These are phyloP conservation scores for Pseudomugil tenellus DNA, from an alignment of 2,797 vertebrate species.

Conservation along the genomic window DNA sequence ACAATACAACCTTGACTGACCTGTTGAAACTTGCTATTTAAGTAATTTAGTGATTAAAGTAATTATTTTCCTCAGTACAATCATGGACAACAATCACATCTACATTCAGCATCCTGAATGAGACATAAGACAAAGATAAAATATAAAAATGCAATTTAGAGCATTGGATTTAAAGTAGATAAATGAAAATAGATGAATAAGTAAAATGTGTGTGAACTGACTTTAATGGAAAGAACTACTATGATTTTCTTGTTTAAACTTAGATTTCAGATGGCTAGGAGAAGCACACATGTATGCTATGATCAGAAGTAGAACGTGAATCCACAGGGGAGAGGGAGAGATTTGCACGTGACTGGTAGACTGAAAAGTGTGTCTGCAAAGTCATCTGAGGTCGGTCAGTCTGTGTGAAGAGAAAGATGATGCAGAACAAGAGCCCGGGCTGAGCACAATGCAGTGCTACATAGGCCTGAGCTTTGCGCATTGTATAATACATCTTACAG, in stretches of 20 bases:
- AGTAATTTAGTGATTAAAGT: too few species aligned
- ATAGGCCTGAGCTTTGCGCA: constrained; percentile 24
- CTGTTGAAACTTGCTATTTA: too few species aligned
- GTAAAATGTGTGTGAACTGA: constrained; percentile 16
- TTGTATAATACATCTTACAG: constrained; percentile 34
- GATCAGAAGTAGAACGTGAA: constrained; percentile 68
- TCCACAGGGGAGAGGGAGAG: constrained; percentile 59
- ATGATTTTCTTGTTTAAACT: constrained; percentile 43
- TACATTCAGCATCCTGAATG: too few species aligned
- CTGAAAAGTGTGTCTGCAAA: constrained; percentile 80
- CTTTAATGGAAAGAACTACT: constrained; percentile 35
- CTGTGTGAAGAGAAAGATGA: constrained; percentile 69
- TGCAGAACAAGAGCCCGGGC: constrained; percentile 56
- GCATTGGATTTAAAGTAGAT: background rate
- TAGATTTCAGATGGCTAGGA: constrained; percentile 40
- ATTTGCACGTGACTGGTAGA: constrained; percentile 69
- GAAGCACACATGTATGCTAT: constrained; percentile 64
- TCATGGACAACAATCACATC: too few species aligned
- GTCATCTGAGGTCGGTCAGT: constrained; percentile 80
- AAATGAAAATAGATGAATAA: background rate
- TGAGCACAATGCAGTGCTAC: constrained; percentile 39
- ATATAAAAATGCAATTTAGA: constrained; percentile 25
- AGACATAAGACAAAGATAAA: too few species aligned
- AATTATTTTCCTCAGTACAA: too few species aligned
- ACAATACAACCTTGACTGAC: too few species aligned